These are phyloP conservation scores for Naja naja DNA, from an alignment of 2,113 vertebrate genomes.

Conservation along the genomic window DNA sequence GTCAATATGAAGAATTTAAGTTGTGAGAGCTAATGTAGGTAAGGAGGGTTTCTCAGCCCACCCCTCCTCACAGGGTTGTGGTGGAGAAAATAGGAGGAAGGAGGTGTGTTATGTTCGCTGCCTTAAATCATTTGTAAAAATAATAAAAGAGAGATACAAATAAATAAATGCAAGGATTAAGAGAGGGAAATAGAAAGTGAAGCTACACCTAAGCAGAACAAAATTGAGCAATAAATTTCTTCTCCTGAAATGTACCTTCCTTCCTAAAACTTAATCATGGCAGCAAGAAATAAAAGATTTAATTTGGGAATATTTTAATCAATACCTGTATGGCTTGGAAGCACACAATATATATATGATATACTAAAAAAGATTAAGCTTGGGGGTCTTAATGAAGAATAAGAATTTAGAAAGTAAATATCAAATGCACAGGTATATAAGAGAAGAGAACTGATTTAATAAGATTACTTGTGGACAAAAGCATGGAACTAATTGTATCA, in stretches of 20 bases:
- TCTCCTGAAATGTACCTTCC: not conserved
- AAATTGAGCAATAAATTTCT: not conserved
- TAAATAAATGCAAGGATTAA: not conserved
- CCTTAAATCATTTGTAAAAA: not conserved
- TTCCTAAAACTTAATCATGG: not conserved
- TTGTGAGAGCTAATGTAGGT: not conserved
- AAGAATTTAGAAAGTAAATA: not conserved
- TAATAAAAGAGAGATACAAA: not conserved
- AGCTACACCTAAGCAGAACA: not conserved
- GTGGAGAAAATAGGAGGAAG: not conserved
- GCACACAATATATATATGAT: not conserved
- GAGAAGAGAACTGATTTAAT: not conserved
- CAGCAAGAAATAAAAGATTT: not conserved
- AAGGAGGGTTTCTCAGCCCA: not conserved
- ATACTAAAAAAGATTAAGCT: not conserved
- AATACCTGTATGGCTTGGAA: not conserved
- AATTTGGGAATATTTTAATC: not conserved
- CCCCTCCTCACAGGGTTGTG: not conserved
- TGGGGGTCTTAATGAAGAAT: not conserved
- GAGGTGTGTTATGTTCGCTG: not conserved
- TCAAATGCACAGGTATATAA: not conserved
- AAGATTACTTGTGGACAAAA: not conserved
- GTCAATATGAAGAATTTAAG: not conserved
- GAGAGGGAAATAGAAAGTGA: not conserved
- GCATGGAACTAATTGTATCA: not conserved